Evolutionary conservation across 2,888 invertebrate species (phyloP), one percentile per base, ranked within the genome.

Genomic region (Dryobota labecula): DNA sequence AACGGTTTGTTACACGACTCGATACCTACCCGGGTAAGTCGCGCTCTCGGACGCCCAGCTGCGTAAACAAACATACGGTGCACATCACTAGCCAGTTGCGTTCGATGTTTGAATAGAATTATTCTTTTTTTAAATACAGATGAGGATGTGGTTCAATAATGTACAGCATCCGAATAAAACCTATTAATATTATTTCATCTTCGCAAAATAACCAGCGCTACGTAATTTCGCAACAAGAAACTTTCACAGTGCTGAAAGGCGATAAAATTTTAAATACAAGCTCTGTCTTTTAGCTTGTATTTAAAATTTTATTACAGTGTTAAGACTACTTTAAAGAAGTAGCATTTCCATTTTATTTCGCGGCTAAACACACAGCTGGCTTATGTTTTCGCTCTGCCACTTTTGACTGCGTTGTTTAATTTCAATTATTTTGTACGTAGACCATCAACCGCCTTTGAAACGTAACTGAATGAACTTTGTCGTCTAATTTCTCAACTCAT

Each of bases 21-120:
- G 88, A 89, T 90, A 86, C 82, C 78, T 61, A 78, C 77, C 68
- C 80, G 71, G 80, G 83, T 80, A 81, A 79, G 70, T 70, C 78
- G 64, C 69, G 76, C 75, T 66, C 83, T 82, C 82, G 77, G 76
- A 84, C 76, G 77, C 78, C 74, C 92, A 91, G 90, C 93, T 93
- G 92, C 80, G 88, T 90, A 92, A 92, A 92, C 89, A 93, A 92
- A 90, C 88, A 89, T 79, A 80, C 75, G 70, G 63, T 84, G 87
- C 84, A 84, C 88, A 89, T 89, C 90, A 90, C 90, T 89, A 88
- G 76, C 75, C 73, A 73, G 74, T 79, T 73, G 82, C 76, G 86
- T 86, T 89, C 89, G 78, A 86, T 84, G 75, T 78, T 71, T 71
- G 72, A 38, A 58, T 76, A 66, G 67, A 53, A 53, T 75, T 49